Percentiles rank a stretch among this genome's conserved stretches.
Conservation (phyloP, 2,797 vertebrate genomes). For the Pygocentrus nattereri region DNA sequence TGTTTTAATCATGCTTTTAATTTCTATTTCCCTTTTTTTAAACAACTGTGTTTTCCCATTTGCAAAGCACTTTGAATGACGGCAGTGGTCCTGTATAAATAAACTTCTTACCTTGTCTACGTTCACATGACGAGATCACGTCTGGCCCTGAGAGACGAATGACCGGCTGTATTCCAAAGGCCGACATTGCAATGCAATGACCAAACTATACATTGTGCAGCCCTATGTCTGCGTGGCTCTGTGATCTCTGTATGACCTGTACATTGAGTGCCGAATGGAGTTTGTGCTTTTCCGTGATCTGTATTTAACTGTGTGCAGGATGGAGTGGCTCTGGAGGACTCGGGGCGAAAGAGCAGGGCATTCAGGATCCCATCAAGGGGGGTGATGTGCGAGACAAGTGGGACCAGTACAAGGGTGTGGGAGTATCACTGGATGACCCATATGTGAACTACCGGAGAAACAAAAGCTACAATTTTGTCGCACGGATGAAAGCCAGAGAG, state of each 20-base stretch:
- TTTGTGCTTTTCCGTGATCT: not conserved
- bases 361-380: constrained; percentile 97
- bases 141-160: too few relatives aligned
- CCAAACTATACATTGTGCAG: not conserved
- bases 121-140: too few relatives aligned
- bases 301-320: constrained; percentile 17
- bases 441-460: constrained; percentile 97
- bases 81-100: too few relatives aligned
- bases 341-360: constrained; percentile 96
- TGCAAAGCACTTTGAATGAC: too few relatives aligned
- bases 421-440: constrained; percentile 93
- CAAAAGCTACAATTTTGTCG: constrained; percentile 98
- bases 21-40: too few relatives aligned
- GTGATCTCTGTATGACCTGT: not conserved
- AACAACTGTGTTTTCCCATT: too few relatives aligned
- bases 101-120: too few relatives aligned
- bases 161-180: too few relatives aligned
- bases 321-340: constrained; percentile 95
- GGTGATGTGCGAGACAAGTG: constrained; percentile 96
- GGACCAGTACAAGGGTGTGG: constrained; percentile 99
- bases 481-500: constrained; percentile 97
- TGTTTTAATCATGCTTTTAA: too few relatives aligned
- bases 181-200: too few relatives aligned
- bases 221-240: not conserved
- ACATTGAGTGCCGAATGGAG: too few relatives aligned